Evolutionary conservation across 2,888 invertebrate species (phyloP).

Genomic region (Leptinotarsa rubiginosa): DNA sequence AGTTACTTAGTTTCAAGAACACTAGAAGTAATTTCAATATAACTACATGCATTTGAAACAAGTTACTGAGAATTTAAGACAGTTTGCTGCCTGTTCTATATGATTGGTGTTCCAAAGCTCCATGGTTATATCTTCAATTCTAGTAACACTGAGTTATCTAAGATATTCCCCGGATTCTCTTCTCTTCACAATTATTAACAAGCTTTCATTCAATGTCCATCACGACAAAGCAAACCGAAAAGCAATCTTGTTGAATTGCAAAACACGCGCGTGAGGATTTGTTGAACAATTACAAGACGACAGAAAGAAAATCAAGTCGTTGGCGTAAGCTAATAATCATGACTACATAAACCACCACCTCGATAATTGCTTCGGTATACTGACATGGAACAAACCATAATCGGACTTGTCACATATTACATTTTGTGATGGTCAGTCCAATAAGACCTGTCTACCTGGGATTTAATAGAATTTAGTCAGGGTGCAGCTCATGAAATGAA

Average conservation of each 20-base stretch:
- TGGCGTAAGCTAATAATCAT: constrained; percentile 21
- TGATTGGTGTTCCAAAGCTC: too few relatives aligned
- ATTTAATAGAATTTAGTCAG: constrained; percentile 32
- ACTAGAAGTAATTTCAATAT: too few relatives aligned
- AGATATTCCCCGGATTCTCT: too few relatives aligned
- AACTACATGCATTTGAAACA: too few relatives aligned
- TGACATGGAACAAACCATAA: constrained; percentile 55
- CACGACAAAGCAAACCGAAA: not conserved
- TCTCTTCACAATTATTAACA: not conserved
- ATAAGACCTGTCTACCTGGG: constrained; percentile 54
- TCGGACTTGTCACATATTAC: constrained; percentile 60
- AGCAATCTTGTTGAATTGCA: constrained; percentile 8
- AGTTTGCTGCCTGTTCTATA: too few relatives aligned
- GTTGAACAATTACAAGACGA: constrained; percentile 4
- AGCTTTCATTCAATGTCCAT: not conserved
- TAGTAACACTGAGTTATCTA: too few relatives aligned
- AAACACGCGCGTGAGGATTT: constrained; percentile 7
- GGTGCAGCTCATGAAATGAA: constrained; percentile 24
- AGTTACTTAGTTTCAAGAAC: too few relatives aligned
- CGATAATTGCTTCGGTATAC: constrained; percentile 51
- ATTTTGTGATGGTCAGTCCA: constrained; percentile 53
- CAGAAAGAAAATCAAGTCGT: constrained; percentile 21
- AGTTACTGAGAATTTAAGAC: too few relatives aligned
- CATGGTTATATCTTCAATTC: too few relatives aligned
- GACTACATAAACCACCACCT: constrained; percentile 51